Base-by-base conservation (phyloP, 2,113 vertebrate species). In the Pollimyrus isidori region DNA sequence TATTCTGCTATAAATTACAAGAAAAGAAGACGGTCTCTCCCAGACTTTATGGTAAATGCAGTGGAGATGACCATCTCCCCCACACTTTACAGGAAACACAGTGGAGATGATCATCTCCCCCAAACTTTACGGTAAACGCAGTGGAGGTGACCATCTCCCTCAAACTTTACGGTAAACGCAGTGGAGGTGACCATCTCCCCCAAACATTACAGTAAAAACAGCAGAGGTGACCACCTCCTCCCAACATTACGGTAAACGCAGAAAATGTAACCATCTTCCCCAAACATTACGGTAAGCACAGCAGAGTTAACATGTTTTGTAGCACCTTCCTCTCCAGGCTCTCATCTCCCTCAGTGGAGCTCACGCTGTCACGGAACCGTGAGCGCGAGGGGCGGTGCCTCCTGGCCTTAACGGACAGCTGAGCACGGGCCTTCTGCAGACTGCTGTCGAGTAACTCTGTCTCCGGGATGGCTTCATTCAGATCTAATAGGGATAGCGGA, bases 371-470 rank as follows among this genome's bases (percentile, higher is more conserved):
- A 26, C 96, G 96, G 92, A 97, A 96, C 58, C 96, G 95, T 10
- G 97, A 97, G 88, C 96, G 95, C 2, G 97, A 98, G 0, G 97
- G 97, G 3, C 97, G 95, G 21, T 96, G 96, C 42, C 97, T 94
- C 5, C 96, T 94, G 58, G 96, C 92, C 89, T 97, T 97, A 93
- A 97, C 95, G 6, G 97, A 95, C 69, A 98, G 95, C 85, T 97
- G 97, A 80, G 97, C 97, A 0, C 97, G 95, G 89, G 97, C 96
- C 92, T 98, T 98, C 94, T 98, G 97, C 92, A 98, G 95, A 92
- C 97, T 98, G 95, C 95, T 98, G 91, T 98, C 97, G 94, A 98
- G 94, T 88, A 97, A 96, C 91, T 97, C 96, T 0, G 97, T 98
- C 94, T 98, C 97, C 88, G 97, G 97, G 92, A 98, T 95, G 30